Evolutionary conservation across 2,797 vertebrate genomes (phyloP), one percentile per base, ranked within the genome.

Genomic region (Acipenser ruthenus): DNA sequence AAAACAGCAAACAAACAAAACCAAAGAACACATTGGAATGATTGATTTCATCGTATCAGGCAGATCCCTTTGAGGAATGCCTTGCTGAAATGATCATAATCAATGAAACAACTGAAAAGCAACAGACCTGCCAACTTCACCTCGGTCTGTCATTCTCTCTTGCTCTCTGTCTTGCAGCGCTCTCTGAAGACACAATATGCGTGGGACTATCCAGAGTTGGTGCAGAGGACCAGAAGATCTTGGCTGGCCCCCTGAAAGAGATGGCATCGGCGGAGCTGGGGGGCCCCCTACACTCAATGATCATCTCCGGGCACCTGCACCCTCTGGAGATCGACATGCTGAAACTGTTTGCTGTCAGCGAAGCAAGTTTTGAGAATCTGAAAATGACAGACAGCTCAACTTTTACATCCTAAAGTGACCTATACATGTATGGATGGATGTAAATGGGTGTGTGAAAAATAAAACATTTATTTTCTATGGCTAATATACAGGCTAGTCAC

Each of bases 311-410:
- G 15, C 82, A 68, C 51, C 83, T 97, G 81, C 96, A 99, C 78
- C 95, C 96, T 0, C 78, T 99, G 77, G 96, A 99, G 84, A 69
- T 90, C 69, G 96, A 99, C 72, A 93, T 98, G 93, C 87, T 99
- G 23, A 83, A 81, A 64, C 79, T 94, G 5, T 94, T 91, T 72
- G 85, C 90, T 6, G 69, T 87, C 65, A 78, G 87, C 52, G 75
- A 83, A 0, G 77, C 80, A 0, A 77, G 76, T 1, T 85, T 90
- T 60, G 67, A 83, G 37, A 65, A 77, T 56, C 80, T 86, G 47
- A 76, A 51, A 6, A 63, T 63, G 74, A 66, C 77, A 0, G 84
- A 89, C 78, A 79, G 85, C 77, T 89, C 88, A 65, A 86, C 85
- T 0, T 88, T 67, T 65, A 67, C 68, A 49, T 90, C 86, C 6